Base-by-base conservation (phyloP, 2,113 vertebrate genomes). In the Verasper variegatus region DNA sequence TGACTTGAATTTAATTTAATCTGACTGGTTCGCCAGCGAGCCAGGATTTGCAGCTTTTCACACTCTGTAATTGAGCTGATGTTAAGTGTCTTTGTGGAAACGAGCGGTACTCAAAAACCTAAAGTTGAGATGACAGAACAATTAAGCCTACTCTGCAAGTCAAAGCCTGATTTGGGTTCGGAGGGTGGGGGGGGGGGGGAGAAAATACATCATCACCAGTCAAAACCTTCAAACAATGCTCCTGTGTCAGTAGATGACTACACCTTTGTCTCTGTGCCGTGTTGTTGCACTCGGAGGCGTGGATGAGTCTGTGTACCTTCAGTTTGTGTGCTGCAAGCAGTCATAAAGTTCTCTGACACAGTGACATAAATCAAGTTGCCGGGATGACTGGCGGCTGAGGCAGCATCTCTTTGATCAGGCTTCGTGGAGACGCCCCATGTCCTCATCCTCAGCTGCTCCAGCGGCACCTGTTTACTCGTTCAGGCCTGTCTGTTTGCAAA, bases 401-500 rank as follows among this genome's bases (percentile, higher is more conserved):
- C 84, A 88, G 91, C 88, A 61, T 40, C 69, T 83, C 96, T 97
- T 97, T 97, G 95, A 97, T 97, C 96, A 92, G 81, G 64, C 87
- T 87, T 90, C 64, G 75, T 93, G 95, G 93, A 94, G 87, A 94
- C 95, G 89, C 90, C 84, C 87, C 86, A 93, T 91, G 91, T 92
- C 92, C 91, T 90, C 92, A 91, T 92, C 92, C 81, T 91, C 85
- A 89, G 88, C 91, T 91, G 91, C 89, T 94, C 91, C 79, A 85
- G 87, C 93, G 93, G 93, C 96, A 96, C 96, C 96, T 96, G 95
- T 95, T 95, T 95, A 93, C 94, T 80, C 94, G 95, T 96, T 90
- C 91, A 86, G 95, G 91, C 95, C 94, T 93, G 93, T 91, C 94
- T 90, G 92, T 90, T 92, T 68, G 67, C 68, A 89, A 84, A 79